These are phyloP conservation scores for Anguilla rostrata DNA, from an alignment of 2,113 vertebrate genomes.

Conservation along the genomic window DNA sequence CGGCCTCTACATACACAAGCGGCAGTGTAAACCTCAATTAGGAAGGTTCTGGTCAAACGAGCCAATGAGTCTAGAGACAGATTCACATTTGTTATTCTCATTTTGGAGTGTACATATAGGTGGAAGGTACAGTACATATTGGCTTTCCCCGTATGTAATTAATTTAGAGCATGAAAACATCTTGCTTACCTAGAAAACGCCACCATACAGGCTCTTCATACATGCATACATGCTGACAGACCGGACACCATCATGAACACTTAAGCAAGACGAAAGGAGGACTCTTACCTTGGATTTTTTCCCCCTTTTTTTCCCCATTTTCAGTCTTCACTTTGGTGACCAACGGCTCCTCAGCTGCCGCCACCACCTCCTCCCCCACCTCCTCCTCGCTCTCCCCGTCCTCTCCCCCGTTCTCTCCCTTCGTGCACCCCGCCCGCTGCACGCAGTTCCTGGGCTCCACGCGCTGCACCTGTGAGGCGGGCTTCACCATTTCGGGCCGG, in stretches of 20 bases:
- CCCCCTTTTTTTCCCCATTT: slow-evolving; percentile 14
- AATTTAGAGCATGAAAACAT: neutral
- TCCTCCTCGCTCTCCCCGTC: slow-evolving; percentile 25
- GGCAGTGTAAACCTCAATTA: neutral
- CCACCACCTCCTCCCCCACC: slow-evolving; percentile 10
- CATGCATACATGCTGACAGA: neutral
- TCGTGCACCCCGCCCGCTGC: slow-evolving; percentile 74
- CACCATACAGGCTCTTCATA: neutral
- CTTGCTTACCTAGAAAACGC: neutral
- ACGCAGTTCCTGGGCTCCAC: slow-evolving; percentile 67
- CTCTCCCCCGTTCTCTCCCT: slow-evolving; percentile 54
- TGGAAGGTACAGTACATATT: neutral
- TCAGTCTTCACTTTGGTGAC: slow-evolving; percentile 67
- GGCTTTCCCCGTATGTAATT: neutral
- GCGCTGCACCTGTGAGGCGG: slow-evolving; percentile 75
- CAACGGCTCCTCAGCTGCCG: slow-evolving; percentile 56
- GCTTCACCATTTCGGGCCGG: slow-evolving; percentile 74
- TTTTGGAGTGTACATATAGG: slow-evolving; percentile 15
- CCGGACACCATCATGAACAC: neutral
- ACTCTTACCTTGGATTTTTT: neutral
- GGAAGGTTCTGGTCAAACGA: slow-evolving; percentile 1
- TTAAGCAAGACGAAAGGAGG: neutral
- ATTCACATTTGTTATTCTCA: slow-evolving; percentile 18
- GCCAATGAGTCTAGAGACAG: neutral
- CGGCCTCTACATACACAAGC: slow-evolving; percentile 6